Conservation (phyloP, 2,888 invertebrate genomes). For the Mimumesa dahlbomi region DNA sequence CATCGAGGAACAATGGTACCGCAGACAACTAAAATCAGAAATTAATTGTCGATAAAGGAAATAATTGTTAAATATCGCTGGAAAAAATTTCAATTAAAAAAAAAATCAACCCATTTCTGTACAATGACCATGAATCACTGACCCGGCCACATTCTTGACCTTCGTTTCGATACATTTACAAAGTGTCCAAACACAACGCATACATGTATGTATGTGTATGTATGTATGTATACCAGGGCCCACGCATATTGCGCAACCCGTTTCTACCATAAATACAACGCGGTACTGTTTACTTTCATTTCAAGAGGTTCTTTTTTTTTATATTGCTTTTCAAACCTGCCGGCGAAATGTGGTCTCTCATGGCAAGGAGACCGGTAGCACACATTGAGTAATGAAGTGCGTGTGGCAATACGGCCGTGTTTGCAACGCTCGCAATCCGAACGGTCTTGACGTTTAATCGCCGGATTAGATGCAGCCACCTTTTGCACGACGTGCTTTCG, state of each 20-base stretch:
- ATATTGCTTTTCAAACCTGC: background rate
- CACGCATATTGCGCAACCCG: background rate
- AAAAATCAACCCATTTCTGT: background rate
- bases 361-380: background rate
- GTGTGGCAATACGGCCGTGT: background rate
- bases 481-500: background rate
- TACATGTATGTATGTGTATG: no score
- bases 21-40: no score
- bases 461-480: background rate
- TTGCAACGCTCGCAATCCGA: background rate
- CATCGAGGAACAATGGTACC: no score
- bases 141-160: slow-evolving; percentile 18
- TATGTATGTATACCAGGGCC: background rate
- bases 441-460: background rate
- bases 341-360: background rate
- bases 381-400: slow-evolving; percentile 2
- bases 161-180: background rate
- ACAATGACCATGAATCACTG: slow-evolving; percentile 13
- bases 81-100: no score
- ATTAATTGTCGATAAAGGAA: no score
- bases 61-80: no score
- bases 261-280: background rate
- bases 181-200: no score
- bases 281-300: slow-evolving; percentile 26
- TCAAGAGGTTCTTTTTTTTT: background rate